A percentile compares a stretch with the other conserved stretches of the same genome.
These are phyloP conservation scores for Haliaeetus leucogaster DNA, from an alignment of 2,113 vertebrate species.

Conservation along the genomic window DNA sequence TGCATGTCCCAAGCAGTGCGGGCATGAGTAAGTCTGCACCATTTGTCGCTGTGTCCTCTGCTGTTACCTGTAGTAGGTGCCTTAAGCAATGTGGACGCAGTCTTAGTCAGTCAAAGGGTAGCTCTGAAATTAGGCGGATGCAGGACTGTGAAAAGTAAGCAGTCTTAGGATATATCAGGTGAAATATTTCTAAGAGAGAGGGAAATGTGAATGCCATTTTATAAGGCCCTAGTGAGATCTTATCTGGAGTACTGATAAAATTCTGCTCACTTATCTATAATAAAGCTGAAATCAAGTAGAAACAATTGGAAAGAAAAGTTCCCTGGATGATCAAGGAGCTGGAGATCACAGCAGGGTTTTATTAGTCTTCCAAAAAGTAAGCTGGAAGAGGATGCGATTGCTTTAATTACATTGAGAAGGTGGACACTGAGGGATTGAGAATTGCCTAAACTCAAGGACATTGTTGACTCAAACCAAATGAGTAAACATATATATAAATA, in stretches of 20 bases:
- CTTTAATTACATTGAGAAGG: not conserved
- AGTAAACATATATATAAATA: not conserved
- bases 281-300: not conserved
- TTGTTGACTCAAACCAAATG: not conserved
- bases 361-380: not conserved
- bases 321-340: not conserved
- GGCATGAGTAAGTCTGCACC: not conserved
- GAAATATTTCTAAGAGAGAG: not conserved
- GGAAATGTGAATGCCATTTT: not conserved
- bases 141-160: not conserved
- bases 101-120: not conserved
- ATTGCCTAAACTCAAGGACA: not conserved
- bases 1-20: not conserved
- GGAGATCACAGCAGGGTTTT: not conserved
- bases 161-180: not conserved
- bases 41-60: not conserved
- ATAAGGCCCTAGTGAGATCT: not conserved
- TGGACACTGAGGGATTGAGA: not conserved
- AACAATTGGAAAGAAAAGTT: not conserved
- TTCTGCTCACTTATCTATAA: not conserved
- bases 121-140: not conserved
- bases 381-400: not conserved
- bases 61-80: not conserved
- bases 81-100: not conserved
- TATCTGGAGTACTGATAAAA: not conserved